These are phyloP conservation scores for Cerceris rybyensis DNA, from an alignment of 2,888 invertebrate species.

Conservation along the genomic window DNA sequence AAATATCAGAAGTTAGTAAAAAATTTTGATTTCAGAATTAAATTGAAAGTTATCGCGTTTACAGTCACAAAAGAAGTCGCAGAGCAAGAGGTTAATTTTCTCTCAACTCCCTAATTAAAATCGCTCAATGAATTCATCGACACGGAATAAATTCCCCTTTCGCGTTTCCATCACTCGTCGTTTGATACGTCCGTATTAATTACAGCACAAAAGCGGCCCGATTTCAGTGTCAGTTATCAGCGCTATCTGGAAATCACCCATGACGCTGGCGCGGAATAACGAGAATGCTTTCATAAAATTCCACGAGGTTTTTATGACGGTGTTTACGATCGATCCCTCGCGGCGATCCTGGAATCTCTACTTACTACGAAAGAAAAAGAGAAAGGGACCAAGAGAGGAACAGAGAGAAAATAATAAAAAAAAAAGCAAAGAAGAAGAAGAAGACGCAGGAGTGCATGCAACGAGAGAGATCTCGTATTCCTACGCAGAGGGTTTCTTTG, in stretches of 20 bases:
- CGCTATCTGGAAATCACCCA: constrained; percentile 13
- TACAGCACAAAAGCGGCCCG: background rate
- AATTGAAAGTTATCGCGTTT: no score
- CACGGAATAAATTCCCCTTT: background rate
- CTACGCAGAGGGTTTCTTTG: constrained; percentile 2
- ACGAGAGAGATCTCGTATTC: constrained; percentile 33
- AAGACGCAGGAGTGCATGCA: background rate
- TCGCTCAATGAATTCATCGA: background rate
- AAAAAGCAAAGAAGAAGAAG: background rate
- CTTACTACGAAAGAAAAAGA: constrained; percentile 4
- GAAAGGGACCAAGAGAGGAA: background rate
- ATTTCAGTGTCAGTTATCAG: constrained; percentile 16
- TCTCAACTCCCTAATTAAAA: background rate
- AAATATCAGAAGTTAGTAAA: no score
- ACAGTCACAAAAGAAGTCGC: no score
- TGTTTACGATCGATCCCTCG: constrained; percentile 38
- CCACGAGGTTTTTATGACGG: constrained; percentile 44
- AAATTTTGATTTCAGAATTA: no score
- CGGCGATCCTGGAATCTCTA: constrained; percentile 33
- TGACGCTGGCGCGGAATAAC: constrained; percentile 23
- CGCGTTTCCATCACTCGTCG: background rate
- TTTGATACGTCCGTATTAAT: background rate
- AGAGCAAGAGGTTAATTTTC: no score
- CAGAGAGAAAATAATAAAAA: background rate
- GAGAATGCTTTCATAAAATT: constrained; percentile 48